A percentile compares a stretch with the other conserved stretches of the same genome.
Conservation (phyloP, 2,113 vertebrate species). For the Emydocephalus ijimae region DNA sequence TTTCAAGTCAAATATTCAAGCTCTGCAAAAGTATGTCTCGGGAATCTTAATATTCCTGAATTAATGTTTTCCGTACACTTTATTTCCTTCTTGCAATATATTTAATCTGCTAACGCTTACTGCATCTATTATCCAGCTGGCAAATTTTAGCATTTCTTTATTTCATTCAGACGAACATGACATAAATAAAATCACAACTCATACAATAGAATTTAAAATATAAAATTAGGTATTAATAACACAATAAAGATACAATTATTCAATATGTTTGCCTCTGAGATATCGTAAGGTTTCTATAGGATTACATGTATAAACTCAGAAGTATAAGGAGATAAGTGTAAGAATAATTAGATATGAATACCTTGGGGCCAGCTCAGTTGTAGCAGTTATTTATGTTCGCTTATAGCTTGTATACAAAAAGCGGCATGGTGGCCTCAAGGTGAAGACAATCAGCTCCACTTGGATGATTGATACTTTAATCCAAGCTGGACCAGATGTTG, state of each 20-base stretch:
- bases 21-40: neutral
- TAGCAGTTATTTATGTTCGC: neutral
- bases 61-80: neutral
- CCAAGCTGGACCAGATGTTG: neutral
- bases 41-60: neutral
- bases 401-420: neutral
- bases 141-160: neutral
- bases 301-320: neutral
- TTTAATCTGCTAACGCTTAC: neutral
- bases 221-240: neutral
- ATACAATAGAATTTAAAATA: neutral
- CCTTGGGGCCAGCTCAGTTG: neutral
- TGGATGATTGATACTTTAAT: neutral
- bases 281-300: neutral
- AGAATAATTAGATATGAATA: neutral
- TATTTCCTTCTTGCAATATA: neutral
- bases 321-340: neutral
- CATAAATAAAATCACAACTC: neutral
- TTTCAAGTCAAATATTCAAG: neutral
- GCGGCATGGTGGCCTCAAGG: neutral
- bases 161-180: neutral
- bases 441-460: neutral
- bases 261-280: neutral
- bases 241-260: neutral
- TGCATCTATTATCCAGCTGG: neutral